Base-by-base conservation (phyloP, 2,888 invertebrate species). In the Apomyelois bistriatella region DNA sequence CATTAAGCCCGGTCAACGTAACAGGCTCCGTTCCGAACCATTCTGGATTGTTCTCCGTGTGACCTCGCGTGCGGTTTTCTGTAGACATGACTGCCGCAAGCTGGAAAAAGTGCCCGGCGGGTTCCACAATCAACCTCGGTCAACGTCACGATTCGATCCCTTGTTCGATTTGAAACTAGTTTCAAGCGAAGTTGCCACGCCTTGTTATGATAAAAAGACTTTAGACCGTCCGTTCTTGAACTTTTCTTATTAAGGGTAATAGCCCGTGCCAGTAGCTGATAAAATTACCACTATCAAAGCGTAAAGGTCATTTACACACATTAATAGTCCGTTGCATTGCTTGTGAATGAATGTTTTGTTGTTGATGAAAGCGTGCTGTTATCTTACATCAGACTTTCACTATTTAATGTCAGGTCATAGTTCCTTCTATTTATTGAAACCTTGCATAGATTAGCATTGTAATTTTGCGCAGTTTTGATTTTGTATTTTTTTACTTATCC, bases 61-160 rank as follows among this genome's bases (percentile, higher is more conserved):
- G 30, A n/a, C 13, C 43, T 43, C 13, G 46, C 46, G 46, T 46
- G 46, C 42, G 42, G 12, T 1, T 22, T 28, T 3, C 5, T 68
- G 61, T 53, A 60, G 66, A 62, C 74, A 69, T 72, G 70, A 74
- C 65, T 61, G 70, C 69, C 65, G 52, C 59, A 57, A 64, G 74
- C 63, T 57, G 67, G 63, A 70, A 73, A 62, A 4, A 46, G 15
- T 30, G 46, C 15, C 32, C 32, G 32, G 15, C 30, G 15, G 30
- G 32, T 7, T 32, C 30, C 9, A 15, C 30, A 46, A 9, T 32
- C 46, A 15, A 46, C 30, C 54, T 55, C 59, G 56, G 57, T 56
- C 52, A 55, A 50, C 52, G 52, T 64, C 61, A 63, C 60, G 60
- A 67, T 62, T 66, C 66, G 64, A 2, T 22, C 12, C 13, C 32